Percentiles rank a stretch among this genome's conserved stretches.
phyloP scores from a whole-genome alignment of 2,797 vertebrate species.

The Danio jaintianensis region DNA sequence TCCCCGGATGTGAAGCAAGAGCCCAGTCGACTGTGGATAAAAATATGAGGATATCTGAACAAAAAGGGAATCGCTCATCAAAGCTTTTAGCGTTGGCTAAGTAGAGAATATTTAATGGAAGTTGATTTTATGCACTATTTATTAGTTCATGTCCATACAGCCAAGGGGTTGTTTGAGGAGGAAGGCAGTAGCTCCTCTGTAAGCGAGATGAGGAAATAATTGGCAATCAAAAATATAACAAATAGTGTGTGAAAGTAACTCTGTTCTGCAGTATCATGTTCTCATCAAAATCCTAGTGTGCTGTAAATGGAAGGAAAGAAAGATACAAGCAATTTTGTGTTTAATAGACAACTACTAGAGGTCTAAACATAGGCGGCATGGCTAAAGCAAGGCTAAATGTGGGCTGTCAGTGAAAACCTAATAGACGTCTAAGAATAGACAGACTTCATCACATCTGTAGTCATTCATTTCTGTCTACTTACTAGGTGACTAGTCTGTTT shows the following conservation, averaged over 20 bases:
- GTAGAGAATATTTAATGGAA: constrained; percentile 25
- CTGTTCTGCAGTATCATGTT: no score
- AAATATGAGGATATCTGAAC: constrained; percentile 7
- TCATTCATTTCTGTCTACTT: no score
- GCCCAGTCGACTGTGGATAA: background rate
- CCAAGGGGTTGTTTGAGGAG: background rate
- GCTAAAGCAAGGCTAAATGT: no score
- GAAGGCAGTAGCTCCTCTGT: background rate
- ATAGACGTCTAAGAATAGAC: no score
- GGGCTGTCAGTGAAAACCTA: no score
- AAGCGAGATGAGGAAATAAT: background rate
- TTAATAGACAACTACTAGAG: no score
- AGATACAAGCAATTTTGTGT: no score
- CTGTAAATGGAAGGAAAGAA: no score
- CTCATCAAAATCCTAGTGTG: no score
- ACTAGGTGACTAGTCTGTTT: no score
- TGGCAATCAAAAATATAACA: background rate
- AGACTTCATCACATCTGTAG: no score
- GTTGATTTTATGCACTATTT: background rate
- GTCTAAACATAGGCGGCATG: no score
- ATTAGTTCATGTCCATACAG: constrained; percentile 10
- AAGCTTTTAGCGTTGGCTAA: background rate
- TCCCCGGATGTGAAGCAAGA: background rate
- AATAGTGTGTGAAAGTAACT: background rate
- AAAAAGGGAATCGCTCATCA: constrained; percentile 17